Base-by-base conservation (phyloP, 2,888 invertebrate genomes). In the Yponomeuta malinellus region DNA sequence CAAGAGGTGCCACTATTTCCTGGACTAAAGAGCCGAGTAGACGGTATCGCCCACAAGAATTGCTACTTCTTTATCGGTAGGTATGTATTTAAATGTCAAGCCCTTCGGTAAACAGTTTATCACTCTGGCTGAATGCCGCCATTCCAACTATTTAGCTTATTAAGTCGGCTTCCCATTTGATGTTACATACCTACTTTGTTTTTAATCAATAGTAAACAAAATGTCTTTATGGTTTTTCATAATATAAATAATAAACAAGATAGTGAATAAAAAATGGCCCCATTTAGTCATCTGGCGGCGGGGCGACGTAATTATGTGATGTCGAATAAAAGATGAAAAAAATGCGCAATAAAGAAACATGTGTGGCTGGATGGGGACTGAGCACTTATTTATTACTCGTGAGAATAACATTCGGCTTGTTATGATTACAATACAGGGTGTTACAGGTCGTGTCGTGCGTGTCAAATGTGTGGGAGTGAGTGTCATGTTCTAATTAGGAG, bases 271-370 rank as follows among this genome's bases (percentile, higher is more conserved):
- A 48, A 63, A 33, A 70, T 63, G 52, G 70, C 43, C 33, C 70
- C 63, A 63, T 37, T 63, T 70, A 63, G 23, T 70, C 70, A 70
- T 70, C 63, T 70, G 70, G 63, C 37, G 63, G 52, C 43, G n/a
- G 23, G 52, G 6, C 15, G 63, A 63, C 37, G 12, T 23, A 33
- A 70, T 63, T 63, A 70, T 63, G 48, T 37, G 63, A 69, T 69
- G 52, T 69, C 68, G 10, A 69, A 52, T 69, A 52, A 69, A 52
- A 69, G 23, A 48, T 37, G 23, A 88, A 88, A 89, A 86, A 84
- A 85, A 86, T 78, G 80, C 82, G 85, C 87, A 83, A 81, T 85
- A 84, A 85, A 85, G 85, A 88, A 59, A 89, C 90, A 90, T 90
- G 86, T 90, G 86, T 90, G 91, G 88, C 81, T 73, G 74, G 70